Evolutionary conservation across 2,888 invertebrate genomes (phyloP).

Genomic region (Xiphydria camelus): DNA sequence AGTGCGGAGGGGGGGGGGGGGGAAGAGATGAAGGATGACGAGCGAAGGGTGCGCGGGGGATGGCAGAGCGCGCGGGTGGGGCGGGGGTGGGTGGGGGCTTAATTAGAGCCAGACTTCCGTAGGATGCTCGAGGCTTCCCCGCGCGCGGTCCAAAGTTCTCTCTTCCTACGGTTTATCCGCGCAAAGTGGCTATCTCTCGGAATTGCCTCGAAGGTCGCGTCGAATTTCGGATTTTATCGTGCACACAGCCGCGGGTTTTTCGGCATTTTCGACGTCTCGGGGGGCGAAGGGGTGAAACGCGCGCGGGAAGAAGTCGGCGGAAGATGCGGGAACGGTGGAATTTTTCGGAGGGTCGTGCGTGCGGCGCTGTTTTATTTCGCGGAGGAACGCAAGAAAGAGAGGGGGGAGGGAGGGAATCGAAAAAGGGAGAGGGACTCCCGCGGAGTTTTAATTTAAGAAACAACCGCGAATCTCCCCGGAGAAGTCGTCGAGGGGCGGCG

Average conservation of each 20-base stretch:
- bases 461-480: not conserved
- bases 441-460: conserved; percentile 4
- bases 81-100: conserved; percentile 34
- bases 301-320: too few relatives aligned
- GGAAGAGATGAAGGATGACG: conserved; percentile 54
- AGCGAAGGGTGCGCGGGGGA: conserved; percentile 23
- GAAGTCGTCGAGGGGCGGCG: not conserved
- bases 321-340: too few relatives aligned
- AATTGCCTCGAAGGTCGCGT: conserved; percentile 45
- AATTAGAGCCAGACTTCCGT: conserved; percentile 58
- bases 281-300: not conserved
- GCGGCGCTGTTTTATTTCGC: conserved; percentile 1
- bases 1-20: conserved; percentile 14
- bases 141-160: conserved; percentile 45
- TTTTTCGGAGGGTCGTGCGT: too few relatives aligned
- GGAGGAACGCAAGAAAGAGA: conserved; percentile 11
- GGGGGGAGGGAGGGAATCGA: conserved; percentile 4
- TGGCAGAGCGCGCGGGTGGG: conserved; percentile 29
- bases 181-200: conserved; percentile 53
- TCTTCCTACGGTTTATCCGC: conserved; percentile 52
- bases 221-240: too few relatives aligned
- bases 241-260: too few relatives aligned
- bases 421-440: conserved; percentile 4
- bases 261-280: too few relatives aligned
- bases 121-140: conserved; percentile 55